Conservation (phyloP, 2,888 invertebrate genomes). For the Timandra comae region DNA sequence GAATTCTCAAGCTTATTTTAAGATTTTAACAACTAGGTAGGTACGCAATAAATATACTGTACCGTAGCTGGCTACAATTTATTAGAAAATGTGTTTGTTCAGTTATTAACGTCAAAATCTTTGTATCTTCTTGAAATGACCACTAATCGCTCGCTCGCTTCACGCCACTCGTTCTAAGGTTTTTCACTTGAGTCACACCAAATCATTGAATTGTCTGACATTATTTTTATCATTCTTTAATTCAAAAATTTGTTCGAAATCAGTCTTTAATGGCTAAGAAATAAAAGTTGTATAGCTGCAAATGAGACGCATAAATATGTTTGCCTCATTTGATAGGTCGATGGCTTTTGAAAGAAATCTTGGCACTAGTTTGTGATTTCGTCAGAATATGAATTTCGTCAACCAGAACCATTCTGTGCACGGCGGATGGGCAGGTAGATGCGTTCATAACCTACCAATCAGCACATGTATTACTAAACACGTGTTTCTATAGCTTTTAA, state of each 20-base stretch:
- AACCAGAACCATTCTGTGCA: constrained; percentile 40
- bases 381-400: constrained; percentile 61
- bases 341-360: constrained; percentile 68
- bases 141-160: too few relatives aligned
- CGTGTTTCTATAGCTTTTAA: too few relatives aligned
- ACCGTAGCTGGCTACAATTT: too few relatives aligned
- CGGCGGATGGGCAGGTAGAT: constrained; percentile 1
- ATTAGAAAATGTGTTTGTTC: too few relatives aligned
- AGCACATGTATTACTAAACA: too few relatives aligned
- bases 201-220: constrained; percentile 37
- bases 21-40: too few relatives aligned
- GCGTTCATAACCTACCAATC: constrained; percentile 1
- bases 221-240: constrained; percentile 6
- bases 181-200: constrained; percentile 37
- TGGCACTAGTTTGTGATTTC: constrained; percentile 62
- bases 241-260: constrained; percentile 1
- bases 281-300: constrained; percentile 14
- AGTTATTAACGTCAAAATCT: too few relatives aligned
- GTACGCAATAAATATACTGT: too few relatives aligned
- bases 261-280: too few relatives aligned
- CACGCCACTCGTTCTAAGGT: constrained; percentile 15
- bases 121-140: too few relatives aligned
- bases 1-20: too few relatives aligned
- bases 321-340: constrained; percentile 48
- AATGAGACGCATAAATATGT: constrained; percentile 18